Evolutionary conservation across 23 tunicate genomes (phyloP), one percentile per base, ranked within the genome.

Genomic region (Oikopleura dioica): DNA sequence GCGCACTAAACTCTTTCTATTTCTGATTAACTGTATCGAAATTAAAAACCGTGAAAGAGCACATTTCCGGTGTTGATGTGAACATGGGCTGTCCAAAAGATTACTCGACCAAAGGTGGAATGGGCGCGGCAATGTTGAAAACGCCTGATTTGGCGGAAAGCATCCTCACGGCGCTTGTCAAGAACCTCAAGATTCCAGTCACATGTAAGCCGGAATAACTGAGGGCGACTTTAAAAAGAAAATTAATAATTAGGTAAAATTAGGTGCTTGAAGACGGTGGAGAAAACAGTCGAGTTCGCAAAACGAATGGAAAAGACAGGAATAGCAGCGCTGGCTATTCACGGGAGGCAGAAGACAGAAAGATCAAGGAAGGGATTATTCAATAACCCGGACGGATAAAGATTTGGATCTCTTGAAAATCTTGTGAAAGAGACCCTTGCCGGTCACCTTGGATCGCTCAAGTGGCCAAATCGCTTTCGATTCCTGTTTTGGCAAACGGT

Each of bases 61-160:
- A 85, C 75, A 92, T 91, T 38, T 85, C 91, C 38, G 97, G 85
- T 35, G 85, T 91, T 68, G 97, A 91, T 82, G 79, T 91, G 1
- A 91, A 91, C 38, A 91, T 91, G 94, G 97, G 97, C 9, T 91
- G 97, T 76, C 97, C 97, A 9, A 83, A 91, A 82, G 97, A 85
- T 79, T 91, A 91, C 69, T 91, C 97, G 0, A 91, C 97, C 2
- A 91, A 91, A 91, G 97, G 97, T 36, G 97, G 97, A 35, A 91
- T 91, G 97, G 97, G 97, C 9, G 94, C 97, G 32, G 97, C 97
- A 32, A 75, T 91, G 50, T 76, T 91, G 36, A 37, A 76, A 24
- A 80, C 78, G 0, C 97, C 97, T 1, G 92, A 91, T 34, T 80
- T 59, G 12, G 76, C 85, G 0, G 68, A 78, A 76, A 75, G 69